These are phyloP conservation scores for Leucoraja ocellata DNA, from an alignment of 2,797 vertebrate genomes.

Conservation along the genomic window DNA sequence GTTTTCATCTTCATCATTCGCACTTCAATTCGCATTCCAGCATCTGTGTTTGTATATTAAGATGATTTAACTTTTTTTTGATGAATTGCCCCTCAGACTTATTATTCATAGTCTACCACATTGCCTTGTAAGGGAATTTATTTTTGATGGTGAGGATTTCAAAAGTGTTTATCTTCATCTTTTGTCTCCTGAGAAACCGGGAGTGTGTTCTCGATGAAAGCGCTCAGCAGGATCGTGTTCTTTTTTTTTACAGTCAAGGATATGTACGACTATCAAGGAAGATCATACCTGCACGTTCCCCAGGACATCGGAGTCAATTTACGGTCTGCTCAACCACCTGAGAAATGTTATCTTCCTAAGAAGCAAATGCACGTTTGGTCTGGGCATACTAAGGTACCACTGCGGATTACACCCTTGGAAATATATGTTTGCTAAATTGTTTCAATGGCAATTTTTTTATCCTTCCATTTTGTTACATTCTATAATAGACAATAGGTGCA, in stretches of 20 bases:
- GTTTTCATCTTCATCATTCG: not conserved
- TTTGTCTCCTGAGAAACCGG: not conserved
- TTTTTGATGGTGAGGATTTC: not conserved
- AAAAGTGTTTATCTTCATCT: not conserved
- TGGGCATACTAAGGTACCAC: slow-evolving; percentile 88
- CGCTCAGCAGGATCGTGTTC: not conserved
- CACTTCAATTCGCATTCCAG: not conserved
- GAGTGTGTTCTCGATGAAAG: not conserved
- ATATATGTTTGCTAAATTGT: not conserved
- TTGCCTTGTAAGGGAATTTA: not conserved
- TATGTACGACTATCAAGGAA: slow-evolving; percentile 95
- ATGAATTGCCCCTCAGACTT: not conserved
- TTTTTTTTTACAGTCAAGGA: slow-evolving; percentile 79
- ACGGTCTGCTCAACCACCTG: slow-evolving; percentile 75
- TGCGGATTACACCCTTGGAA: not conserved
- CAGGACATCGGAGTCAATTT: slow-evolving; percentile 96
- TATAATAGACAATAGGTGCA: not conserved
- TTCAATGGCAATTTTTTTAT: not conserved
- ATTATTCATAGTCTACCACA: not conserved
- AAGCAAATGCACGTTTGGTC: slow-evolving; percentile 97
- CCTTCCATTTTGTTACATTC: not conserved
- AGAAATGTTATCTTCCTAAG: slow-evolving; percentile 96
- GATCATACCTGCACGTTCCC: slow-evolving; percentile 90
- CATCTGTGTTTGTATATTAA: not conserved
- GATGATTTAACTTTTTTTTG: not conserved